Conservation (phyloP, 1,140 invertebrate species). For the Argopecten irradians region DNA sequence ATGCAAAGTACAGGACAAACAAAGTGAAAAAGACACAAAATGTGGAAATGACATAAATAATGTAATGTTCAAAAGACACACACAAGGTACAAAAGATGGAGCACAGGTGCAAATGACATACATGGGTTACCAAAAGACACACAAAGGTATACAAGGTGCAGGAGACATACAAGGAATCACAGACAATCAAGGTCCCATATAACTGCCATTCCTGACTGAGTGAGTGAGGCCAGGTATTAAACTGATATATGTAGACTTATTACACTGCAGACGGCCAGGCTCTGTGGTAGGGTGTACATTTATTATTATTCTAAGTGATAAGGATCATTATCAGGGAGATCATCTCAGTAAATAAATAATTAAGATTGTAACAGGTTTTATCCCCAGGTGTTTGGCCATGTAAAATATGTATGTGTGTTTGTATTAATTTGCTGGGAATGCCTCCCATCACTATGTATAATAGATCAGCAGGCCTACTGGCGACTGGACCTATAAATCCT, state of each 20-base stretch:
- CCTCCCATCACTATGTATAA: neutral
- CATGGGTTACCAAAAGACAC: neutral
- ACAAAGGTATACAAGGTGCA: neutral
- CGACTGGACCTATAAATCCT: neutral
- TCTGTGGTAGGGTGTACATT: neutral
- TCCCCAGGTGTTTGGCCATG: neutral
- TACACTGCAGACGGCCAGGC: neutral
- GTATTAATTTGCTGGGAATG: neutral
- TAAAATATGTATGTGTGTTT: neutral
- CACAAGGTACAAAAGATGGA: neutral
- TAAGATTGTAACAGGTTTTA: neutral
- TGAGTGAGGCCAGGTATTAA: too few species aligned
- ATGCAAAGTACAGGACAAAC: neutral
- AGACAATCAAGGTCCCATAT: too few species aligned
- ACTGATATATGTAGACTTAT: too few species aligned
- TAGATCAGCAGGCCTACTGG: neutral
- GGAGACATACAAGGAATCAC: neutral
- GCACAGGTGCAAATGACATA: neutral
- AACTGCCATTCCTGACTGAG: too few species aligned
- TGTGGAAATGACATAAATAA: neutral
- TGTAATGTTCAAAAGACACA: too few species aligned
- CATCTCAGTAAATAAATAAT: neutral
- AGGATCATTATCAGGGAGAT: neutral
- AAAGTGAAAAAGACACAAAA: neutral
- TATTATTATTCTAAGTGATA: neutral